These are phyloP conservation scores for Sinotaia quadrata DNA, from an alignment of 2,888 invertebrate species.

Conservation along the genomic window DNA sequence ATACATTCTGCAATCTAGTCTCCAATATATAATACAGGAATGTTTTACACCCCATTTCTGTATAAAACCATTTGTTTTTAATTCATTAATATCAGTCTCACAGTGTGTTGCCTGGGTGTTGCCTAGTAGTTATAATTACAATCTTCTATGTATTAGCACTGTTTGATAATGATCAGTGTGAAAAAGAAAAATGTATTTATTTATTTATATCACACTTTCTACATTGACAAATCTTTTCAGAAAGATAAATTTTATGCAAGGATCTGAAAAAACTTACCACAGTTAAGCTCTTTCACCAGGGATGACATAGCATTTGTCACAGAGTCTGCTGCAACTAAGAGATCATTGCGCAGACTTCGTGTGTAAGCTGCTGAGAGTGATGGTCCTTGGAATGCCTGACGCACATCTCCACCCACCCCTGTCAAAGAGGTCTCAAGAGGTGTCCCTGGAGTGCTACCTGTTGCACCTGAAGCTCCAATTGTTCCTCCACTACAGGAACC, in stretches of 20 bases:
- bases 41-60: too few relatives aligned
- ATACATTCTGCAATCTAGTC: too few relatives aligned
- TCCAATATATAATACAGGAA: too few relatives aligned
- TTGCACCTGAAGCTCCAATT: constrained; percentile 30
- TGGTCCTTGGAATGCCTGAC: constrained; percentile 65
- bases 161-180: too few relatives aligned
- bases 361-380: constrained; percentile 39
- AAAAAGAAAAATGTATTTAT: too few relatives aligned
- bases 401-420: constrained; percentile 74
- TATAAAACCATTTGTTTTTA: too few relatives aligned
- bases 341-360: constrained; percentile 77
- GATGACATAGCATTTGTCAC: constrained; percentile 99
- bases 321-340: constrained; percentile 95
- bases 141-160: too few relatives aligned
- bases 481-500: constrained; percentile 16
- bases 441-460: constrained; percentile 63
- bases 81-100: too few relatives aligned
- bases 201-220: too few relatives aligned
- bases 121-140: too few relatives aligned
- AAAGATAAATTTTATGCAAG: background rate
- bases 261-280: constrained; percentile 71
- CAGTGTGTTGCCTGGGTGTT: too few relatives aligned
- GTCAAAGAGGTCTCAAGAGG: constrained; percentile 63
- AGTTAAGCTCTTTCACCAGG: constrained; percentile 94
- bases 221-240: too few relatives aligned